Evolutionary conservation across 1,140 invertebrate genomes (phyloP), one percentile per base, ranked within the genome.

Genomic region (Pogonognathellus flavescens): DNA sequence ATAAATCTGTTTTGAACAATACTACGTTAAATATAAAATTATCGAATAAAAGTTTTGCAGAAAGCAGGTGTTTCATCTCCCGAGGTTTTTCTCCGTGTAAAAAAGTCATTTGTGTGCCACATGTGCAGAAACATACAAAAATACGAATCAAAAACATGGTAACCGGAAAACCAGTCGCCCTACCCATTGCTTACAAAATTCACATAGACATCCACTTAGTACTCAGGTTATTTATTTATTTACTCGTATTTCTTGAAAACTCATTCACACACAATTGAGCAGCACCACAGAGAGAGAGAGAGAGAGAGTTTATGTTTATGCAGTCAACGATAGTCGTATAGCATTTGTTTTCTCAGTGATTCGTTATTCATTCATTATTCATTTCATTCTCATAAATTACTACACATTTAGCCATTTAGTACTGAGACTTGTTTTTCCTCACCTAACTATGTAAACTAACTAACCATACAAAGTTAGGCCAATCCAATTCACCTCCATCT

Each of bases 351-450:
- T 76, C 70, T 16, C 70, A 49, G 41, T 50, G 41, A 76, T 76
- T 76, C 70, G 70, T 76, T 76, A 76, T 31, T 76, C 70, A 76
- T 76, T 76, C 70, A 76, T 76, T 76, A 76, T 76, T 76, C 70
- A 76, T 76, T 76, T 31, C 70, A 76, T 76, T 76, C 70, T 49
- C 70, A 76, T 76, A 76, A 76, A 76, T 76, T 76, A 76, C 70
- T 76, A 76, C 41, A 76, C 70, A 76, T 76, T 76, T 76, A 76
- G 41, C 70, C 70, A 76, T 76, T 76, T 76, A 76, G 70, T 31
- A 76, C 41, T 31, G 31, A 76, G 70, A 76, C 70, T 76, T 50
- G 70, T 76, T 76, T 76, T 31, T 76, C 70, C 18, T 76, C 11
- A 76, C 16, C 70, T 76, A 76, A 76, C 70, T 76, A 76, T 18